Base-by-base conservation (phyloP, 2,113 vertebrate species). In the Corythaeola cristata region DNA sequence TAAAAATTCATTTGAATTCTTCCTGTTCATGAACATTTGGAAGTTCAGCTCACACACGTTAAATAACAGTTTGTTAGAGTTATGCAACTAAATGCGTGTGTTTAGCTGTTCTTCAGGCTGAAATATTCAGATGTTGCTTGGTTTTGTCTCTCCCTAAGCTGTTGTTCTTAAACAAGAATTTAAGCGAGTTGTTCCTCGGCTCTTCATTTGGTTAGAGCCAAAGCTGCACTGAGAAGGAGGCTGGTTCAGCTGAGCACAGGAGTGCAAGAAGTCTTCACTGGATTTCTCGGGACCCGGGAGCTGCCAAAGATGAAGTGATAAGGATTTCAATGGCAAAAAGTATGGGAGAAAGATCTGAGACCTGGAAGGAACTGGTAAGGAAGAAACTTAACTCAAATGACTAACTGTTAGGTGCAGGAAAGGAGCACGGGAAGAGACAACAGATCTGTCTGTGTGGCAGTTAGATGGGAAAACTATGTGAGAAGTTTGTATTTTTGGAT, bases 401-500 rank as follows among this genome's bases (percentile, higher is more conserved):
- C 18, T 77, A 73, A 64, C 18, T 77, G 20, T 33, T 88, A 49
- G 49, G 35, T 68, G 26, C 30, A 64, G 52, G 50, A 86, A 75
- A 72, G 17, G 49, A 88, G 12, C 24, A 56, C 53, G 41, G 12
- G 26, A 90, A 69, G 68, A 76, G 13, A 55, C 9, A 80, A 74
- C 5, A 1, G 44, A 84, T 93, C 35, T 72, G 14, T 8, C 59
- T 84, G 8, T 59, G 72, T 58, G 41, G 32, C 68, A 94, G 37
- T 96, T 67, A 94, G 82, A 83, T 91, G 75, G 50, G 55, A 91
- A 93, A 93, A 86, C 49, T 64, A 20, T 37, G 66, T 76, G 66
- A 82, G 44, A 81, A 94, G 19, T 55, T 93, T 85, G 39, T 76
- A 89, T 89, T 85, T 94, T 89, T 94, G 81, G 87, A 89, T 95